Base-by-base conservation (phyloP, 1,140 invertebrate species). In the Drosophila auraria region DNA sequence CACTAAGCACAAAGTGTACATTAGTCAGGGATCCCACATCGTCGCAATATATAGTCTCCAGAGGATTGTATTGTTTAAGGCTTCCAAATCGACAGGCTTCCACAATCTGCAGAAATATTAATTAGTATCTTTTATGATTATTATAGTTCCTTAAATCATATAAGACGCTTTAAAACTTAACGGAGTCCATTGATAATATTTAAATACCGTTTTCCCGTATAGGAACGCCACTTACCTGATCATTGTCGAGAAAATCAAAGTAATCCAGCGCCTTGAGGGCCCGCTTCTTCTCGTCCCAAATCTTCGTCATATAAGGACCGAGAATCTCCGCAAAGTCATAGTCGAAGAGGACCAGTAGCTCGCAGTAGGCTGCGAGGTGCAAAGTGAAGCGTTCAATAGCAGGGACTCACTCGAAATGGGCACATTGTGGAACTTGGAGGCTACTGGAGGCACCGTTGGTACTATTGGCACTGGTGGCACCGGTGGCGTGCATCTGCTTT, bases 1-100 rank as follows among this genome's bases (percentile, higher is more conserved):
- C 92, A 60, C 92, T 93, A 3, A 93, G 66, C 0, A 93, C 82
- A 56, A 93, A 93, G 42, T 91, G 78, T 1, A 93, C 92, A 54
- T 82, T 90, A 40, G 83, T 84, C 5, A 86, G 9, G 12, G 64
- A 70, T 30, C 91, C 92, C 36, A 72, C 79, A 36, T 93, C 91
- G 2, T 89, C 75, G 5, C 62, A 64, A 45, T 80, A 87, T 27
- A 93, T 93, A 42, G 80, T 91, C 25, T 93, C 83, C 49, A 91
- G 40, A 1, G 92, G 81, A 33, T 86, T 66, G 49, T 73, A 93
- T 51, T 93, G 81, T 15, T 59, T 79, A 3, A 93, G 54, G 5
- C 50, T 36, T 7, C 70, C 60, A 15, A 92, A 53, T 45, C 78
- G 82, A 20, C 92, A 93, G 0, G 87, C 87, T 44, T 77, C 70